Base-by-base conservation (phyloP, 2,797 vertebrate species). In the Rallus crepitans region DNA sequence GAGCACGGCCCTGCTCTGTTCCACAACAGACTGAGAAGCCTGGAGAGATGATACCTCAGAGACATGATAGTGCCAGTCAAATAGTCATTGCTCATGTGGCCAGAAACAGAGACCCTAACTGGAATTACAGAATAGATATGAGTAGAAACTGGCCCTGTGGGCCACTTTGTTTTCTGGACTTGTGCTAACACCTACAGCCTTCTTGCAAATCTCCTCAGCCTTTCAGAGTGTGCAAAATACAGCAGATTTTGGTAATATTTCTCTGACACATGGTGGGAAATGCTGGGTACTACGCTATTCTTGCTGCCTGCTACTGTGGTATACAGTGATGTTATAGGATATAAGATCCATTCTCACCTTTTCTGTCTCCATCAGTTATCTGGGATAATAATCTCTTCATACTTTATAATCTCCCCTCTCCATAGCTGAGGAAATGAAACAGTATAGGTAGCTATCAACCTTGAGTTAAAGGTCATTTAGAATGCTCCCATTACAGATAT, bases 281-380 rank as follows among this genome's bases (percentile, higher is more conserved):
- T 87, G 40, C 5, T 28, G 17, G 3, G 7, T 37, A 56, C 9
- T 76, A 31, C 37, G 11, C 14, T 75, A 30, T 45, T 40, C 57
- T 52, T 81, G 52, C n/a, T 87, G 39, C 45, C 81, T 63, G 18
- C 70, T 60, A 24, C 24, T 53, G 31, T 19, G 60, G n/a, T 27
- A 72, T 96, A 98, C 96, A 98, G 98, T 96, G 97, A 98, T 98
- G 91, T 94, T 97, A 98, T 97, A 98, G 97, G 89, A 97, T 98
- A 96, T 96, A 97, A 96, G 92, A 92, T 97, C 97, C 82, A 95
- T 94, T 79, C 89, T 98, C 98, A 98, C 97, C 98, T 98, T 97
- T 98, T 91, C 97, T 96, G 95, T 97, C 98, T 98, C 98, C 92
- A 98, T 96, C 97, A 98, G 92, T 98, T 96, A 98, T 95, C 90